Evolutionary conservation across 1,140 invertebrate species (phyloP).

Genomic region (Centruroides sculpturatus): DNA sequence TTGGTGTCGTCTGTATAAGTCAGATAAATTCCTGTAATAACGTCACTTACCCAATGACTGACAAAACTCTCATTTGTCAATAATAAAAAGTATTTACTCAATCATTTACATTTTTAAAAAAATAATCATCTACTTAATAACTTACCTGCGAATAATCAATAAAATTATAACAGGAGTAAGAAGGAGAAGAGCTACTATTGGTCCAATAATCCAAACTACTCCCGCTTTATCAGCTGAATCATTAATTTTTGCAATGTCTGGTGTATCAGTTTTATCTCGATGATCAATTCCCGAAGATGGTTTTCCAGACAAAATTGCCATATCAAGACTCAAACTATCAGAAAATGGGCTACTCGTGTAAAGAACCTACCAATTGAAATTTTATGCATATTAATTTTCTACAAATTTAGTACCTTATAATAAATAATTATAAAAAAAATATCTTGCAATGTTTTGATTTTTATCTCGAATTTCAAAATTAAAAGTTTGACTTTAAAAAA

Average conservation of each 20-base stretch:
- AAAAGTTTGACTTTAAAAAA: no score
- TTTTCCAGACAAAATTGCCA: slow-evolving; percentile 9
- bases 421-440: no score
- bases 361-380: slow-evolving; percentile 42
- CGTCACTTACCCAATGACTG: no score
- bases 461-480: no score
- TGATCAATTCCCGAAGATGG: not conserved
- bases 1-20: slow-evolving; percentile 41
- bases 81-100: not conserved
- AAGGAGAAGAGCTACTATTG: slow-evolving; percentile 46
- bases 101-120: slow-evolving; percentile 2
- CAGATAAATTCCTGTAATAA: not conserved
- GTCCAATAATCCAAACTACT: slow-evolving; percentile 38
- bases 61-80: no score
- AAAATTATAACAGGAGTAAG: slow-evolving; percentile 13
- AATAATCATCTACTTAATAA: not conserved
- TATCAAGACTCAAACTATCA: slow-evolving; percentile 64
- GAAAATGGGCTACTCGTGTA: slow-evolving; percentile 92
- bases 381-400: no score
- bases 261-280: slow-evolving; percentile 8
- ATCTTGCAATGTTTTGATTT: no score
- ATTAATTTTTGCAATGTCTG: slow-evolving; percentile 15
- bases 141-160: slow-evolving; percentile 2
- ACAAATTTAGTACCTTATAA: no score
- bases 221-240: slow-evolving; percentile 8